These are phyloP conservation scores for Phasianus colchicus DNA, from an alignment of 2,113 vertebrate species.

Conservation along the genomic window DNA sequence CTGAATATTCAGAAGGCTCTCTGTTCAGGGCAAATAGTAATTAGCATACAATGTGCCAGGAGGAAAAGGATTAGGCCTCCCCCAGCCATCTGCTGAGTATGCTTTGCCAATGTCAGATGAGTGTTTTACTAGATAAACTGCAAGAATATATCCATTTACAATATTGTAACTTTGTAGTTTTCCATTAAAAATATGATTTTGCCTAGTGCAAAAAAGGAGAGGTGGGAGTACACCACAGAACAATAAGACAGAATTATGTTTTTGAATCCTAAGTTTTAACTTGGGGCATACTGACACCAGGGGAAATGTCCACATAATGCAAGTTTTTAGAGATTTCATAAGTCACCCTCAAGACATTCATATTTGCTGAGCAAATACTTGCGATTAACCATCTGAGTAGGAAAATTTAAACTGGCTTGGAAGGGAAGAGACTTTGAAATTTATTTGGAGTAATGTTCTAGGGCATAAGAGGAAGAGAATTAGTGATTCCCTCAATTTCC, in stretches of 20 bases:
- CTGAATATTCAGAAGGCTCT: not conserved
- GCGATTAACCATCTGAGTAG: constrained; percentile 19
- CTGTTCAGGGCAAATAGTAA: constrained; percentile 4
- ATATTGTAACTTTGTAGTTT: constrained; percentile 12
- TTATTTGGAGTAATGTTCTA: not conserved
- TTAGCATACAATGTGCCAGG: constrained; percentile 15
- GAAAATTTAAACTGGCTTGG: not conserved
- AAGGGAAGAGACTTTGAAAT: constrained; percentile 15
- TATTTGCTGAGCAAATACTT: not conserved
- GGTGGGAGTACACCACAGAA: not conserved
- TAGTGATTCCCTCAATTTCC: not conserved
- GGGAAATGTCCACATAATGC: constrained; percentile 7
- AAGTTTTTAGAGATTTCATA: constrained; percentile 31
- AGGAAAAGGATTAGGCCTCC: constrained; percentile 5
- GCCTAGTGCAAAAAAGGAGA: not conserved
- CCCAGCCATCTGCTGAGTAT: constrained; percentile 22
- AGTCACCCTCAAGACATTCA: constrained; percentile 15
- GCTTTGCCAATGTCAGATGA: constrained; percentile 43
- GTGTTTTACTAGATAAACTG: constrained; percentile 16
- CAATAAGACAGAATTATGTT: not conserved
- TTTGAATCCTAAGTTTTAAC: constrained; percentile 23
- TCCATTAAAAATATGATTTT: constrained; percentile 22
- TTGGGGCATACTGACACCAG: not conserved
- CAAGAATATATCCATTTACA: not conserved
- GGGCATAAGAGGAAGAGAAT: not conserved